phyloP scores from a whole-genome alignment of 2,797 vertebrate species.

The Halcyon smyrnensis region DNA sequence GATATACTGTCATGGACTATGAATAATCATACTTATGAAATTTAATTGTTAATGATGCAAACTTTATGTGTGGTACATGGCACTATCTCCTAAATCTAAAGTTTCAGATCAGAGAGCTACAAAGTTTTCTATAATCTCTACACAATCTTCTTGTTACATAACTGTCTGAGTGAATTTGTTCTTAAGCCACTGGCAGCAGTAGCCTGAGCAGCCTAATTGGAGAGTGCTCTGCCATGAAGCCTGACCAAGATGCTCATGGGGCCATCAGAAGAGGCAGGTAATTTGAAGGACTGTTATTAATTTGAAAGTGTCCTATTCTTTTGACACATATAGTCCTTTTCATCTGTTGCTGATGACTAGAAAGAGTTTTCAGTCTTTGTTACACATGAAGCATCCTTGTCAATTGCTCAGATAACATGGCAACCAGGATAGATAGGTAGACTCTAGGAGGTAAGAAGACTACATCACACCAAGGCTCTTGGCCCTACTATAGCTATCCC shows the following conservation, averaged over 20 bases:
- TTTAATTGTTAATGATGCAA: conserved; percentile 73
- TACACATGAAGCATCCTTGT: not conserved
- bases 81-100: conserved; percentile 17
- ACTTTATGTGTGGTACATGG: conserved; percentile 27
- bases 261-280: not conserved
- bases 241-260: not conserved
- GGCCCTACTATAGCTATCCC: not conserved
- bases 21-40: conserved; percentile 63
- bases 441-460: not conserved
- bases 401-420: not conserved
- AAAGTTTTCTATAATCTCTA: not conserved
- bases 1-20: conserved; percentile 24
- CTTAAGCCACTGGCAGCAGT: not conserved
- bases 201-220: not conserved
- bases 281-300: not conserved
- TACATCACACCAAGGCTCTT: not conserved
- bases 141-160: not conserved
- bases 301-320: not conserved
- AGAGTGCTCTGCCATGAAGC: not conserved
- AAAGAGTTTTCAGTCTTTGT: not conserved
- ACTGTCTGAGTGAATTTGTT: not conserved
- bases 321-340: not conserved
- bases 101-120: conserved; percentile 40
- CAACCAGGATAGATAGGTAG: not conserved
- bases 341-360: not conserved